These are phyloP conservation scores for Drosophila rellima DNA, from an alignment of 2,888 invertebrate genomes.

Conservation along the genomic window DNA sequence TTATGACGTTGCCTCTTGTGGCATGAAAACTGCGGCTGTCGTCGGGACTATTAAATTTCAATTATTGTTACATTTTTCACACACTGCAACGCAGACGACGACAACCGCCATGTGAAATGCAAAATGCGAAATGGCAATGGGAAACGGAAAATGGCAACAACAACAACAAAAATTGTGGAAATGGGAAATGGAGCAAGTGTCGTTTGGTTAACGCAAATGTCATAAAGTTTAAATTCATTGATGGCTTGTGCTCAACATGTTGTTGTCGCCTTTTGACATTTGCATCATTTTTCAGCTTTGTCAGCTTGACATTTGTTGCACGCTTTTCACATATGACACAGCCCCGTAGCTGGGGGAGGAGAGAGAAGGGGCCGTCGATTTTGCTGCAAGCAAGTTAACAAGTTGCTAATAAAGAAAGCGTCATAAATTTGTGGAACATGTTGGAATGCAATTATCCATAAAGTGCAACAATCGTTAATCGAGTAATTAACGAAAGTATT, in stretches of 20 bases:
- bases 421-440: neutral
- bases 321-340: constrained; percentile 3
- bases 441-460: constrained; percentile 20
- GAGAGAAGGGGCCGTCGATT: neutral
- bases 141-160: constrained; percentile 46
- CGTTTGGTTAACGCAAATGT: constrained; percentile 35
- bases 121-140: constrained; percentile 51
- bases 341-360: too few relatives aligned
- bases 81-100: constrained; percentile 51
- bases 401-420: constrained; percentile 16
- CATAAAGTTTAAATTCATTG: constrained; percentile 55
- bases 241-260: constrained; percentile 22
- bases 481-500: constrained; percentile 9
- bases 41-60: constrained; percentile 79
- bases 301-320: constrained; percentile 19
- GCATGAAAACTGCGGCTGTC: constrained; percentile 60
- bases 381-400: constrained; percentile 1
- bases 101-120: constrained; percentile 41
- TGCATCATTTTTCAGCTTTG: constrained; percentile 9
- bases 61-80: constrained; percentile 81
- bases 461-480: constrained; percentile 12
- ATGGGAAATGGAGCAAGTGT: constrained; percentile 65
- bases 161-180: constrained; percentile 21
- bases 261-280: constrained; percentile 28
- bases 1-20: constrained; percentile 52